These are phyloP conservation scores for Clunio marinus DNA, from an alignment of 2,888 invertebrate species.

Conservation along the genomic window DNA sequence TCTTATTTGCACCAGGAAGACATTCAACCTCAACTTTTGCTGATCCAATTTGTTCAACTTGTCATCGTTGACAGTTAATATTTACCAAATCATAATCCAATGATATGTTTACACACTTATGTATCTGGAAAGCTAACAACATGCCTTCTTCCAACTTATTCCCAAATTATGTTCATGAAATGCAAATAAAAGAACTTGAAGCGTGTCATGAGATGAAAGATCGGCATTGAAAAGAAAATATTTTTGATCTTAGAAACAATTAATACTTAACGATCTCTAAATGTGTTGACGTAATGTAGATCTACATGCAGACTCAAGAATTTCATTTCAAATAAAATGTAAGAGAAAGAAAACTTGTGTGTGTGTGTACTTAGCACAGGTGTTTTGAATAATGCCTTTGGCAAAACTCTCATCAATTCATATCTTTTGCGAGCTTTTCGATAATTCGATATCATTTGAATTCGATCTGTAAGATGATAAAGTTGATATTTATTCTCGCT, in stretches of 20 bases:
- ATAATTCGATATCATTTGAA: background rate
- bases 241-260: too few relatives aligned
- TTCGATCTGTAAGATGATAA: background rate
- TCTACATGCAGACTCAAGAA: too few relatives aligned
- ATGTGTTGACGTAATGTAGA: too few relatives aligned
- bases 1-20: too few relatives aligned
- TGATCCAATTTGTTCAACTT: background rate
- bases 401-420: too few relatives aligned
- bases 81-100: background rate
- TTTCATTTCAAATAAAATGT: too few relatives aligned
- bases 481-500: background rate
- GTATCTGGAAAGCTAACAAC: background rate
- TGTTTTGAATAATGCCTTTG: too few relatives aligned
- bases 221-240: too few relatives aligned
- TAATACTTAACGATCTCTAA: too few relatives aligned
- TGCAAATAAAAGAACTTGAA: conserved; percentile 10
- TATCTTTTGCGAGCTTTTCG: too few relatives aligned
- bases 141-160: background rate
- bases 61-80: background rate
- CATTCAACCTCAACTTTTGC: background rate
- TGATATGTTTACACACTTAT: background rate
- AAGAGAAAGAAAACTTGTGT: too few relatives aligned
- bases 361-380: too few relatives aligned
- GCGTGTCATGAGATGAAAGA: background rate
- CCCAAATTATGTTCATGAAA: background rate